Conservation (phyloP, 2,888 invertebrate genomes). For the Tetheella fluctuosa region DNA sequence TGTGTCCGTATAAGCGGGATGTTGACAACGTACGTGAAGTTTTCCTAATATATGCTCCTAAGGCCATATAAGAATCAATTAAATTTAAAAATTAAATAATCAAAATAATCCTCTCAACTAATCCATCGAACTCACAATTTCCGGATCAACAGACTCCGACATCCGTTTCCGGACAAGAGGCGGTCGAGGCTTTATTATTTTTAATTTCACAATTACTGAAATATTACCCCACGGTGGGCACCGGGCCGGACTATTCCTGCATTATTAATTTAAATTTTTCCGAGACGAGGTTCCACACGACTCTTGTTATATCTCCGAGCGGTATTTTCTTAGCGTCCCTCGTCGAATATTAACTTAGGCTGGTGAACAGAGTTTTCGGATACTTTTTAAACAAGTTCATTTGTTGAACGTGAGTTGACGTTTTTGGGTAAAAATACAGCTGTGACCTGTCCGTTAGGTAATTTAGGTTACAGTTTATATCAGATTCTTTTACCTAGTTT, state of each 20-base stretch:
- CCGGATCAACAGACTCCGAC: not conserved
- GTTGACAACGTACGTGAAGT: too few relatives aligned
- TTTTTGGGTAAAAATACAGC: constrained; percentile 22
- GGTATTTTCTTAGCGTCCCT: constrained; percentile 22
- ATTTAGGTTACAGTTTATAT: not conserved
- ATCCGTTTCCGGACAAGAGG: not conserved
- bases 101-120: not conserved
- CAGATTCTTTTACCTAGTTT: too few relatives aligned
- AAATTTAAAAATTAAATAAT: not conserved
- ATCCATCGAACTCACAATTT: not conserved
- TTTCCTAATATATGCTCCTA: too few relatives aligned
- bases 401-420: constrained; percentile 18
- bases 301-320: not conserved
- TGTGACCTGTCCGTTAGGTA: not conserved
- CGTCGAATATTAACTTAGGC: constrained; percentile 32
- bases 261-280: constrained; percentile 64
- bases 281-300: constrained; percentile 33
- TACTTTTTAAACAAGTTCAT: constrained; percentile 8
- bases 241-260: constrained; percentile 40
- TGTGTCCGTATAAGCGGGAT: too few relatives aligned
- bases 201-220: constrained; percentile 37
- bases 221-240: constrained; percentile 30
- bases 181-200: constrained; percentile 30
- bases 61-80: too few relatives aligned
- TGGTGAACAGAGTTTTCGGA: constrained; percentile 22